Evolutionary conservation across 1,140 invertebrate species (phyloP).

Genomic region (Patella vulgata): DNA sequence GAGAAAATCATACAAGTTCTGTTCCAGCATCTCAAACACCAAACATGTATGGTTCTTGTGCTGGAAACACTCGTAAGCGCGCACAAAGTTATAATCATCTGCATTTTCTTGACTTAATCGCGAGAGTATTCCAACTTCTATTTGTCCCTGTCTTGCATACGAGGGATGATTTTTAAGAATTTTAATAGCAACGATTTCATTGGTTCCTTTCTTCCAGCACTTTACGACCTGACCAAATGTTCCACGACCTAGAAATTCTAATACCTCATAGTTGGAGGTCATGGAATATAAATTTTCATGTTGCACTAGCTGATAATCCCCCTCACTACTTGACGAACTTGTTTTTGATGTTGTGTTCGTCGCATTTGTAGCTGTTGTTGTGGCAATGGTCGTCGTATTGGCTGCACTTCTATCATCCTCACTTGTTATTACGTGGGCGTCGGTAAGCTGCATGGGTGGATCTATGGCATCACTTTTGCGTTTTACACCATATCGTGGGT

Average conservation of each 20-base stretch:
- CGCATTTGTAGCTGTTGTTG: constrained; percentile 78
- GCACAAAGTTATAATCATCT: constrained; percentile 98
- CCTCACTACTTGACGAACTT: constrained; percentile 75
- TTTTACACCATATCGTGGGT: constrained; percentile 58
- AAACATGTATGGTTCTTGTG: constrained; percentile 99
- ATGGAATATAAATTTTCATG: constrained; percentile 97
- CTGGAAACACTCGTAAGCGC: constrained; percentile 99
- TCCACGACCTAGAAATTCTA: constrained; percentile 97
- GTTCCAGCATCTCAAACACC: constrained; percentile 99
- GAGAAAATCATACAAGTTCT: constrained; percentile 99
- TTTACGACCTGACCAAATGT: constrained; percentile 99
- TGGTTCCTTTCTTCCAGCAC: constrained; percentile 99
- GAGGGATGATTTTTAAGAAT: constrained; percentile 99
- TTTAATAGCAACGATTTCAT: constrained; percentile 99
- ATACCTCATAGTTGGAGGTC: constrained; percentile 90
- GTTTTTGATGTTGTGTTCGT: constrained; percentile 76
- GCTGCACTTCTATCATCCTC: constrained; percentile 58
- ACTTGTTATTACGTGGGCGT: constrained; percentile 59
- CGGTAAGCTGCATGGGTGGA: constrained; percentile 57
- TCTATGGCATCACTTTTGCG: constrained; percentile 57
- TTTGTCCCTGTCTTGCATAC: constrained; percentile 99
- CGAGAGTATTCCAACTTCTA: constrained; percentile 95
- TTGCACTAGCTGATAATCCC: constrained; percentile 97
- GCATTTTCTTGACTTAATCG: constrained; percentile 98
- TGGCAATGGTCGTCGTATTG: constrained; percentile 77